Conservation (phyloP, 2,113 vertebrate genomes). For the Lamprotornis superbus region DNA sequence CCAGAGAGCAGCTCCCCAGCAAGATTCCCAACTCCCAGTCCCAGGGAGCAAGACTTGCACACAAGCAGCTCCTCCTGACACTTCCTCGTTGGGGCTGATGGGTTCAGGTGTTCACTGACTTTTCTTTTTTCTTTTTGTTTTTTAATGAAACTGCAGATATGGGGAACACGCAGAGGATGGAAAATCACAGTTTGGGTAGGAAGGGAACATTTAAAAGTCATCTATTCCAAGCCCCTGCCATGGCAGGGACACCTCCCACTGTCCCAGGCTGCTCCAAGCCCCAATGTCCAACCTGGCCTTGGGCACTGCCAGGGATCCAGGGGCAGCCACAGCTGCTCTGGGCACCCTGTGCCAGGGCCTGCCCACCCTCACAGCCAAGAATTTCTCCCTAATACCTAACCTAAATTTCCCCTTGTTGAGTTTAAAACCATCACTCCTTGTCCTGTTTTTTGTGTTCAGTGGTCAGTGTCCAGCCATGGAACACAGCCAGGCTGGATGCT, state of each 20-base stretch:
- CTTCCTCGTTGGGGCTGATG: accelerated
- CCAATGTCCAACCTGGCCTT: accelerated
- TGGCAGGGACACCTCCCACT: not conserved
- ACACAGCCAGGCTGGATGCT: not conserved
- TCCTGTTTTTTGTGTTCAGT: not conserved
- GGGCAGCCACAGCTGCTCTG: not conserved
- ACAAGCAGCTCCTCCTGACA: not conserved
- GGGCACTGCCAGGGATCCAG: not conserved
- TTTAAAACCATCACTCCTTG: not conserved
- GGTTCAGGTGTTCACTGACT: not conserved
- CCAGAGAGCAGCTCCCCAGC: not conserved
- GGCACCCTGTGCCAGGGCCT: not conserved
- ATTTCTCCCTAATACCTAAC: not conserved
- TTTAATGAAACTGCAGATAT: not conserved
- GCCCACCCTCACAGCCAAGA: accelerated
- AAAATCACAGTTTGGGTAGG: not conserved
- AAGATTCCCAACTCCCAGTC: not conserved
- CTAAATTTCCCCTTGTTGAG: not conserved
- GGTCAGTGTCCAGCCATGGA: not conserved
- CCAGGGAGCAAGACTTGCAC: not conserved
- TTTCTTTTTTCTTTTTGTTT: not conserved
- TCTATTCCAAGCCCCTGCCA: no score
- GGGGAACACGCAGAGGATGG: not conserved
- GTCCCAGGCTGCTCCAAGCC: not conserved
- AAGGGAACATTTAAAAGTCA: not conserved